Evolutionary conservation across 2,888 invertebrate species (phyloP).

Genomic region (Gibbula magus): DNA sequence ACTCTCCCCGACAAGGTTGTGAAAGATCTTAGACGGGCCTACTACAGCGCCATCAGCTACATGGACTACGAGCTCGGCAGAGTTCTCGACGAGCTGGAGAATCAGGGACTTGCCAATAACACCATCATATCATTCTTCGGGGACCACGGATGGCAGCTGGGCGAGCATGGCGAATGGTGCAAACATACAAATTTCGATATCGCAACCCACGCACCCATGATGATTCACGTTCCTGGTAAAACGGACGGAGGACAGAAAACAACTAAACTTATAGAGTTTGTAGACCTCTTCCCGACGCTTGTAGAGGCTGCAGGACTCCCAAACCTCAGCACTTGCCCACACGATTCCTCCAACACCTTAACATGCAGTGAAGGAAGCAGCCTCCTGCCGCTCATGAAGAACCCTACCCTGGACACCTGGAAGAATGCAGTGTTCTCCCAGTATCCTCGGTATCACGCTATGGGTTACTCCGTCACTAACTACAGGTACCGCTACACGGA

Average conservation of each 20-base stretch:
- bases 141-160: conserved; percentile 53
- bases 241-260: conserved; percentile 42
- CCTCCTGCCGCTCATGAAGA: conserved; percentile 45
- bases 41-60: conserved; percentile 45
- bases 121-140: conserved; percentile 51
- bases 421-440: conserved; percentile 50
- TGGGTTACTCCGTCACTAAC: conserved; percentile 53
- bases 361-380: conserved; percentile 55
- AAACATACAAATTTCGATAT: conserved; percentile 61
- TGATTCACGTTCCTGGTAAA: conserved; percentile 49
- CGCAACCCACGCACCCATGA: conserved; percentile 57
- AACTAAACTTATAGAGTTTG: conserved; percentile 46
- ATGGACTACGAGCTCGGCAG: conserved; percentile 47
- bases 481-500: conserved; percentile 53
- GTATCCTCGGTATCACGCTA: conserved; percentile 43
- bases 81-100: conserved; percentile 44
- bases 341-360: conserved; percentile 37
- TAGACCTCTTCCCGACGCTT: conserved; percentile 57
- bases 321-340: conserved; percentile 41
- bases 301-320: conserved; percentile 50
- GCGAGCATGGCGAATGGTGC: conserved; percentile 49
- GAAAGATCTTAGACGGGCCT: conserved; percentile 43
- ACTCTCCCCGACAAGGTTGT: conserved; percentile 36
- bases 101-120: conserved; percentile 37
- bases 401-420: conserved; percentile 31